Percentiles rank a stretch among this genome's conserved stretches.
phyloP scores from a whole-genome alignment of 2,797 vertebrate species.

The Coilia nasus region DNA sequence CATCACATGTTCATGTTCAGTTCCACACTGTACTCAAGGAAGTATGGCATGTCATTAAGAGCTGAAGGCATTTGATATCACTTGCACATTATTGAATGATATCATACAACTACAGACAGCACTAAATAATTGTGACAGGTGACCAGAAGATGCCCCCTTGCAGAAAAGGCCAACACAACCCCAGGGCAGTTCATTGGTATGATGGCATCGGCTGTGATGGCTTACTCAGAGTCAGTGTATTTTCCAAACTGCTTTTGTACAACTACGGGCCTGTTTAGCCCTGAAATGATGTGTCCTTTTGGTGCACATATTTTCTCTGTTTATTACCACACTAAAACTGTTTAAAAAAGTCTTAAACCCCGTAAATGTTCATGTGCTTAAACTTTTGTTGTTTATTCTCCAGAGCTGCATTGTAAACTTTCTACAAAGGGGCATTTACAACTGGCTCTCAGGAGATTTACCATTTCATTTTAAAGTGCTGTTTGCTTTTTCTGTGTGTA shows the following conservation, averaged over 20 bases:
- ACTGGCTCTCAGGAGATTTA: background rate
- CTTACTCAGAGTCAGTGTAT: background rate
- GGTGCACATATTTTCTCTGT: conserved; percentile 7
- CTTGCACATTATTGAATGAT: conserved; percentile 40
- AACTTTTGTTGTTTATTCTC: background rate
- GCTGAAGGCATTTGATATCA: conserved; percentile 34
- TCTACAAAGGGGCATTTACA: background rate
- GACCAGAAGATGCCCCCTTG: conserved; percentile 44
- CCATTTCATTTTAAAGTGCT: background rate
- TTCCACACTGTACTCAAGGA: conserved; percentile 2
- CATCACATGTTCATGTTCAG: background rate
- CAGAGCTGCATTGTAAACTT: background rate
- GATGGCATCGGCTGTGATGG: background rate
- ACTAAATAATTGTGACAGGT: conserved; percentile 49
- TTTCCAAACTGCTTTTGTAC: background rate
- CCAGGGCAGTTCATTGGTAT: conserved; percentile 2
- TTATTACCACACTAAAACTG: background rate
- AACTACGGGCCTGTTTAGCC: background rate
- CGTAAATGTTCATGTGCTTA: background rate
- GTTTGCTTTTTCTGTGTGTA: background rate
- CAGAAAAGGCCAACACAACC: conserved; percentile 41
- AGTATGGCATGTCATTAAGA: conserved; percentile 16
- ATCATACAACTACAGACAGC: conserved; percentile 37
- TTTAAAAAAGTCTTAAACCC: background rate
- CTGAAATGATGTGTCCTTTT: background rate